Evolutionary conservation across 2,888 invertebrate genomes (phyloP), one percentile per base, ranked within the genome.

Genomic region (Eupithecia vulgata): DNA sequence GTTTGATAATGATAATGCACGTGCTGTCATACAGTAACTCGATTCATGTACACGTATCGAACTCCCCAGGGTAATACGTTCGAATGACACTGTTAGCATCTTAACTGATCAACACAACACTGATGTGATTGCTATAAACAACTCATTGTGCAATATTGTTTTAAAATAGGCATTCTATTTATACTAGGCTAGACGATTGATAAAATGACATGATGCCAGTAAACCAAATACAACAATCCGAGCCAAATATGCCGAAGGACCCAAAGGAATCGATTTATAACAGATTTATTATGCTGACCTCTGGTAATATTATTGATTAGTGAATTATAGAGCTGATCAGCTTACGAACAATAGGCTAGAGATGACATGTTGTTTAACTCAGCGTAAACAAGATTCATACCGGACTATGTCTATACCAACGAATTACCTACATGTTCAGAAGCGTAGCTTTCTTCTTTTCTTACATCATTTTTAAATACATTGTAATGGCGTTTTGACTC

Each of bases 31-130:
- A 48, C 67, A 37, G 40, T 88, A 89, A 89, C 87, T 84, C 84
- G 87, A 90, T 89, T 88, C 85, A 84, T 84, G 81, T 81, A 79
- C 83, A 78, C 81, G 85, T 87, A 83, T 77, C 75, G 76, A 79
- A 76, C 77, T 87, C 91, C 88, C 89, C 66, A 21, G 85, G 83
- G 90, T 79, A n/a, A 81, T 86, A 80, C 84, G 85, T 87, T 87
- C 85, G 85, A 82, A 85, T 85, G 86, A 84, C 86, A 85, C 85
- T 86, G 91, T 91, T 91, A 91, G 91, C 91, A 91, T 92, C 88
- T 88, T 88, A 91, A 91, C 84, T 88, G 86, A 83, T 85, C 82
- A 81, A 79, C 75, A 79, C 79, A 82, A 74, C 40, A 84, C 74
- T 68, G 74, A 76, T 34, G 35, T 68, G 66, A 67, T 72, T 72